Conservation (phyloP, 2,888 invertebrate genomes). For the Aromia moschata region DNA sequence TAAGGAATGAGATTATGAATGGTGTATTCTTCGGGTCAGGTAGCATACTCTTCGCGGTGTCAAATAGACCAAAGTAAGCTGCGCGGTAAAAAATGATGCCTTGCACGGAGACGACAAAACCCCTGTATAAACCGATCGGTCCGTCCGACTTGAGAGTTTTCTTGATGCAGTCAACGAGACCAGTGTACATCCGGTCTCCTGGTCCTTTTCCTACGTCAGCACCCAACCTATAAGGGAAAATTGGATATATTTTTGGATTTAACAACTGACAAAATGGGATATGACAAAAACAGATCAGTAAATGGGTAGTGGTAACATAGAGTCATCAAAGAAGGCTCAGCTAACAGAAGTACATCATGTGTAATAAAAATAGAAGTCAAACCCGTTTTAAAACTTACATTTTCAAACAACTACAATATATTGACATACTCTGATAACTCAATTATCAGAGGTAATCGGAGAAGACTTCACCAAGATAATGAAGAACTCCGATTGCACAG, state of each 20-base stretch:
- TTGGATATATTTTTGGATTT: background rate
- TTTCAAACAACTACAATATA: too few species aligned
- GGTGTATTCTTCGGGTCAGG: constrained; percentile 73
- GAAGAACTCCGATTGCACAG: too few species aligned
- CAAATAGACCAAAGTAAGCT: constrained; percentile 73
- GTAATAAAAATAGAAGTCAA: too few species aligned
- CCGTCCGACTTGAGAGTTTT: constrained; percentile 70
- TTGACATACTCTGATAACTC: too few species aligned
- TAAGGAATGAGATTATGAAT: constrained; percentile 68
- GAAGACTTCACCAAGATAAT: too few species aligned
- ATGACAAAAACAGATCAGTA: constrained; percentile 37
- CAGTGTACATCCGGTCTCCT: constrained; percentile 65
- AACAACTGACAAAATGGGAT: background rate
- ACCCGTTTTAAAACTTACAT: too few species aligned
- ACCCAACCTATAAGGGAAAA: constrained; percentile 52
- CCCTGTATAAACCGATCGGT: constrained; percentile 70
- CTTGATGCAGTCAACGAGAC: constrained; percentile 68
- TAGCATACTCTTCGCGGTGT: constrained; percentile 71
- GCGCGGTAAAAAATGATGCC: constrained; percentile 75
- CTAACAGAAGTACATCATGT: constrained; percentile 40
- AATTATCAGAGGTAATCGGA: too few species aligned
- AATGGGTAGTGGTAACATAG: constrained; percentile 48
- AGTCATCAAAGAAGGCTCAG: constrained; percentile 51
- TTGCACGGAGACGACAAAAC: constrained; percentile 73
- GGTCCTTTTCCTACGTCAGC: constrained; percentile 48